phyloP scores from a whole-genome alignment of 2,888 invertebrate species.

The Drosophila ezoana region DNA sequence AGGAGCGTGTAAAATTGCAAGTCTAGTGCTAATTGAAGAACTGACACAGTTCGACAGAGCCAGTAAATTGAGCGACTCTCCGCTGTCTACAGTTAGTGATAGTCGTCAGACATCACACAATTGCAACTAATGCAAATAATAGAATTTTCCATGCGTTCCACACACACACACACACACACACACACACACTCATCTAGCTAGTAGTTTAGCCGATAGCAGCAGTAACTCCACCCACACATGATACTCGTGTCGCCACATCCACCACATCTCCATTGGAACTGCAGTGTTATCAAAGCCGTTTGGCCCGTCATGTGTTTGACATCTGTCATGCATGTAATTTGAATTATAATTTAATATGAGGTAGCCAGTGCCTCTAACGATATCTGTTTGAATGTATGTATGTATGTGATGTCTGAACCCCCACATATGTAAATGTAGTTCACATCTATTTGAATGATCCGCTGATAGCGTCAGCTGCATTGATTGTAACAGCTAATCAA shows the following conservation, averaged over 20 bases:
- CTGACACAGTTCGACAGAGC: constrained; percentile 49
- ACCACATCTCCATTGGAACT: not conserved
- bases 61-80: constrained; percentile 19
- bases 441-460: constrained; percentile 12
- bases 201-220: constrained; percentile 26
- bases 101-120: constrained; percentile 37
- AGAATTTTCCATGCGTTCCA: constrained; percentile 46
- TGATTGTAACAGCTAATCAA: constrained; percentile 36
- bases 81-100: not conserved
- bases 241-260: not conserved
- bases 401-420: not conserved
- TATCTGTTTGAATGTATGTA: constrained; percentile 6
- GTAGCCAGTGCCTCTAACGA: constrained; percentile 7
- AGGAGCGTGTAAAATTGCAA: constrained; percentile 39
- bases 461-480: constrained; percentile 39
- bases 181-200: not conserved
- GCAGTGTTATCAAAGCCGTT: constrained; percentile 49
- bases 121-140: constrained; percentile 58
- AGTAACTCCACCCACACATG: constrained; percentile 35
- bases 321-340: constrained; percentile 74
- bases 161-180: not conserved
- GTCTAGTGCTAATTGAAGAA: constrained; percentile 63
- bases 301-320: constrained; percentile 54
- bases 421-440: not conserved
- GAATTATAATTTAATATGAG: constrained; percentile 69